Evolutionary conservation across 2,113 vertebrate species (phyloP).

Genomic region (Zapornia atra): DNA sequence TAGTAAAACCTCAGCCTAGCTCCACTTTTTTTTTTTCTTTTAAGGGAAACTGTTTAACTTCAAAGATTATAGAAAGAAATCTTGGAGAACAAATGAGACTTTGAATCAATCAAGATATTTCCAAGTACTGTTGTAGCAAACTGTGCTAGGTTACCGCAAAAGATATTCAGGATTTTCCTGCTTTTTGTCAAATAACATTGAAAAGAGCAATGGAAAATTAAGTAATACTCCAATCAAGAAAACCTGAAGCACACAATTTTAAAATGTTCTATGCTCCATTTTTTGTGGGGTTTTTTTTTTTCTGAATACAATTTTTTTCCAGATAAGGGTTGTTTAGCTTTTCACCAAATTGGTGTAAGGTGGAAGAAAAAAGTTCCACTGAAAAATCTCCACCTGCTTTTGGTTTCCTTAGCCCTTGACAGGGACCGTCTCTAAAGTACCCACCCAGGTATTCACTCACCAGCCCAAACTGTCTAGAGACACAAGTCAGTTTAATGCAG

Average conservation of each 20-base stretch:
- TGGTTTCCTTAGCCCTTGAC: neutral
- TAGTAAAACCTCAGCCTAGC: neutral
- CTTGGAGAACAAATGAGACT: neutral
- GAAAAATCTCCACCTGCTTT: neutral
- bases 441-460: neutral
- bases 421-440: neutral
- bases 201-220: neutral
- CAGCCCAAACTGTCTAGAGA: neutral
- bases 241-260: neutral
- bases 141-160: neutral
- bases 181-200: neutral
- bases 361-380: neutral
- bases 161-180: neutral
- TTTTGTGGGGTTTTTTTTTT: too few species aligned
- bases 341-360: neutral
- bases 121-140: neutral
- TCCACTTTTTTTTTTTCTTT: neutral
- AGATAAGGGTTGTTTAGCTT: neutral
- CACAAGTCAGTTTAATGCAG: neutral
- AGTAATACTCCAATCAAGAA: neutral
- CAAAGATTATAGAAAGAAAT: neutral
- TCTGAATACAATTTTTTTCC: neutral
- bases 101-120: neutral
- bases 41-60: neutral
- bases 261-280: neutral